These are phyloP conservation scores for Tipula unca DNA, from an alignment of 2,888 invertebrate genomes.

Conservation along the genomic window DNA sequence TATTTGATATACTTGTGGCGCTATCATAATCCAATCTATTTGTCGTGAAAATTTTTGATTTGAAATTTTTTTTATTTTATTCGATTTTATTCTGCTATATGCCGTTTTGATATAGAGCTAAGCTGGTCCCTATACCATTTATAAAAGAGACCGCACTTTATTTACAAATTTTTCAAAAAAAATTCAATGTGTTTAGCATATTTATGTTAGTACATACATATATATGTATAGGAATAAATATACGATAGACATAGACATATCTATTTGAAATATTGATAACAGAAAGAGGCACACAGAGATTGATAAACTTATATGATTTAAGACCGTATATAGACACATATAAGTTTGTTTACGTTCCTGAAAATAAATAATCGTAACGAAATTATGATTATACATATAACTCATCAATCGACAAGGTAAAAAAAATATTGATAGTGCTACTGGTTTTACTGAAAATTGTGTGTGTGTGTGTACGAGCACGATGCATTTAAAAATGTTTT, in stretches of 20 bases:
- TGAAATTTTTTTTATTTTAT: not conserved
- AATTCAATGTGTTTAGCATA: not conserved
- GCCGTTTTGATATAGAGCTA: not conserved
- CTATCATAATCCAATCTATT: slow-evolving; percentile 18
- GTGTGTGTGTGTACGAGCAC: not conserved
- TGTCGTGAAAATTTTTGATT: not conserved
- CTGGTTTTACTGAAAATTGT: not conserved
- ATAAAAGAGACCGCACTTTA: not conserved
- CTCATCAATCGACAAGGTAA: not conserved
- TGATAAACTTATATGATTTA: not conserved
- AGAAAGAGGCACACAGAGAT: not conserved
- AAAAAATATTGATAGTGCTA: not conserved
- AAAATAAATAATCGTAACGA: not conserved
- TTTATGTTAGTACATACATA: not conserved
- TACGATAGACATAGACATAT: not conserved
- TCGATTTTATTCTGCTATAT: not conserved
- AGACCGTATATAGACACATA: not conserved
- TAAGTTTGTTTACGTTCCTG: not conserved
- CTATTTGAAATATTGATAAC: not conserved
- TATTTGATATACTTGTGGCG: slow-evolving; percentile 22
- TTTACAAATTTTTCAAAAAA: not conserved
- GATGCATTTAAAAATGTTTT: not conserved
- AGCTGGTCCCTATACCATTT: not conserved
- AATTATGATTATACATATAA: not conserved
- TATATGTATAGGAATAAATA: not conserved